These are phyloP conservation scores for Vidua macroura DNA, from an alignment of 2,113 vertebrate species.

Conservation along the genomic window DNA sequence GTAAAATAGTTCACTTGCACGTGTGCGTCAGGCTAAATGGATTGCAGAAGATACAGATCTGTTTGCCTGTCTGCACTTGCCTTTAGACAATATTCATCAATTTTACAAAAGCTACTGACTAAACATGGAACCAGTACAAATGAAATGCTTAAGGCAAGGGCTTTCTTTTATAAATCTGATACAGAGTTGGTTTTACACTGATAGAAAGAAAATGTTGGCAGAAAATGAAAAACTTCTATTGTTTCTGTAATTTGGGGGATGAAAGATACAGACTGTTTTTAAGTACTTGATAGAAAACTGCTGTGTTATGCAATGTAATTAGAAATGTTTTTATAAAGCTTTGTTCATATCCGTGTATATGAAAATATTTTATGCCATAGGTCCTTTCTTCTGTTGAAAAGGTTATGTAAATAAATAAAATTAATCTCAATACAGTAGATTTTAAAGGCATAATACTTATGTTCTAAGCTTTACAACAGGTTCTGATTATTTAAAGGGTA, in stretches of 20 bases:
- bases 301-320: background rate
- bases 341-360: background rate
- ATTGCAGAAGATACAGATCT: slow-evolving; percentile 79
- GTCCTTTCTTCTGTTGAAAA: slow-evolving; percentile 20
- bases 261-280: slow-evolving; percentile 22
- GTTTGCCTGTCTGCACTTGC: slow-evolving; percentile 79
- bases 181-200: slow-evolving; percentile 17
- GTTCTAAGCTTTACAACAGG: background rate
- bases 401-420: slow-evolving; percentile 34
- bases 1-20: slow-evolving; percentile 56
- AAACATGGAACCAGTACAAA: slow-evolving; percentile 70
- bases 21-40: slow-evolving; percentile 72
- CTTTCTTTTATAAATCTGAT: slow-evolving; percentile 57
- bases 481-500: background rate
- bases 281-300: background rate
- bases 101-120: slow-evolving; percentile 74
- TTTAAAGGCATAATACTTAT: background rate
- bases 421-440: background rate
- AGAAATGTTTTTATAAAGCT: background rate
- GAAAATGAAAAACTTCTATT: slow-evolving; percentile 37
- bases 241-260: background rate
- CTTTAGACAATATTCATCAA: slow-evolving; percentile 80
- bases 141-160: slow-evolving; percentile 26
- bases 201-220: slow-evolving; percentile 20
- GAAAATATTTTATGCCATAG: background rate